Evolutionary conservation across 2,113 vertebrate species (phyloP).

Genomic region (Urocolius indicus): DNA sequence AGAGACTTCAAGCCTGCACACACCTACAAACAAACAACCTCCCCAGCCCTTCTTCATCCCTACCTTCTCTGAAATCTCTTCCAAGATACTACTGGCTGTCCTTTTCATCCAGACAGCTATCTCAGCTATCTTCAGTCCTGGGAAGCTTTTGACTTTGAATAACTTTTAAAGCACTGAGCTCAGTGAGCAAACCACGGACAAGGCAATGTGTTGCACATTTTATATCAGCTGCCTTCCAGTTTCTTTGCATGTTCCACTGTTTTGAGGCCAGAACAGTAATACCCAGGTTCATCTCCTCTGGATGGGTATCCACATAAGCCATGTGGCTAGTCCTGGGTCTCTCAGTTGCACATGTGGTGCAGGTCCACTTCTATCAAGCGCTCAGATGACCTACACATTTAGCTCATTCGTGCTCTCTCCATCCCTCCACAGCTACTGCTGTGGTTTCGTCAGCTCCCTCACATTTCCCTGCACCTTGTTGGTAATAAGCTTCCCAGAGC

Average conservation of each 20-base stretch:
- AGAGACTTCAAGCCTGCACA: not conserved
- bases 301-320: too few species aligned
- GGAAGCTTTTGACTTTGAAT: not conserved
- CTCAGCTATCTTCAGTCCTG: not conserved
- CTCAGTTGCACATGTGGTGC: not conserved
- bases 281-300: not conserved
- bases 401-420: not conserved
- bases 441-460: not conserved
- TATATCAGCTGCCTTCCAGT: not conserved
- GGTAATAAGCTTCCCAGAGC: not conserved
- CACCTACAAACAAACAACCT: not conserved
- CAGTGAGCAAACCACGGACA: not conserved
- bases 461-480: not conserved
- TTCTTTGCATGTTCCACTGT: not conserved
- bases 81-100: not conserved
- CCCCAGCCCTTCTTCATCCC: not conserved
- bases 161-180: not conserved
- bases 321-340: not conserved
- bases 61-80: not conserved
- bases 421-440: not conserved
- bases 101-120: not conserved
- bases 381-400: not conserved
- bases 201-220: not conserved
- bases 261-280: not conserved
- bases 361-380: not conserved